phyloP scores from a whole-genome alignment of 92 coral and sea anemone genomes.

The Palythoa grandis region DNA sequence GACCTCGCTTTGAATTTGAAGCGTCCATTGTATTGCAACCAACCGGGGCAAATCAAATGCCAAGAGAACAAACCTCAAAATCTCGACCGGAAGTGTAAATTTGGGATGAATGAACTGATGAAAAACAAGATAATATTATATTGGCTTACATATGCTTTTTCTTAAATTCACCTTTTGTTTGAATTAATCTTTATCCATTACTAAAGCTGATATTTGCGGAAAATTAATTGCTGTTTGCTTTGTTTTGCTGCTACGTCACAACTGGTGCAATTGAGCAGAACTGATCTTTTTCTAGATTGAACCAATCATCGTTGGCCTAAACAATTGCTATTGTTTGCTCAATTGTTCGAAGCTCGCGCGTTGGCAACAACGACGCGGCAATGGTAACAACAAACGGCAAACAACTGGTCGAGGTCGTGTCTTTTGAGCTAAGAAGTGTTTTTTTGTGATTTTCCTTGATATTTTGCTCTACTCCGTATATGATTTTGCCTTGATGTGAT shows the following conservation, averaged over 20 bases:
- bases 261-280: not conserved
- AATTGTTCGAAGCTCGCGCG: slow-evolving; percentile 50
- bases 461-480: slow-evolving; percentile 32
- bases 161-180: not conserved
- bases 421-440: not conserved
- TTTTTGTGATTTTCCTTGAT: slow-evolving; percentile 36
- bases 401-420: slow-evolving; percentile 34
- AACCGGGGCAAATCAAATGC: too few relatives aligned
- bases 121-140: not conserved
- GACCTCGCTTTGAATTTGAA: too few relatives aligned
- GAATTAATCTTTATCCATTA: not conserved
- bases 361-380: slow-evolving; percentile 70
- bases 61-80: too few relatives aligned
- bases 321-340: slow-evolving; percentile 40
- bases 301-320: slow-evolving; percentile 37
- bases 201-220: slow-evolving; percentile 12
- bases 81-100: not conserved
- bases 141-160: not conserved
- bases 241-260: not conserved
- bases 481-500: not conserved
- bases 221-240: not conserved
- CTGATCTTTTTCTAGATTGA: not conserved
- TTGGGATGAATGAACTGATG: not conserved
- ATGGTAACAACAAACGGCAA: slow-evolving; percentile 52
- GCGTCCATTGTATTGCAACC: too few relatives aligned